Evolutionary conservation across 2,888 invertebrate genomes (phyloP).

Genomic region (Carabus problematicus): DNA sequence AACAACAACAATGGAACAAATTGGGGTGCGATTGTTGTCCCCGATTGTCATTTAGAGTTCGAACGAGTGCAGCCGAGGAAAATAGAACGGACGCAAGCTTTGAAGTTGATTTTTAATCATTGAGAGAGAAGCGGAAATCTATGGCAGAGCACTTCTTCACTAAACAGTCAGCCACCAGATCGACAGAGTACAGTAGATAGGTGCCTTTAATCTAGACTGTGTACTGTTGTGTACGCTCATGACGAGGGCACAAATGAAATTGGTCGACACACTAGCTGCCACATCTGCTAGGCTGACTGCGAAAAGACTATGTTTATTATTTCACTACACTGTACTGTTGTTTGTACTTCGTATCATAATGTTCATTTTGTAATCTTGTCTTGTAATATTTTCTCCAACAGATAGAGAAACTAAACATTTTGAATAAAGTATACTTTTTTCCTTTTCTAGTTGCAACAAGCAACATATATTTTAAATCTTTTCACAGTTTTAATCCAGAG

Average conservation of each 20-base stretch:
- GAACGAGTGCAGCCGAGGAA: slow-evolving; percentile 21
- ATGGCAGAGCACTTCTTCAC: slow-evolving; percentile 16
- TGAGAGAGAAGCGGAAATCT: slow-evolving; percentile 21
- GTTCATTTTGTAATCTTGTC: slow-evolving; percentile 13
- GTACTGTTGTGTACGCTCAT: too few species aligned
- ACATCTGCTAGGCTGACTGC: slow-evolving; percentile 11
- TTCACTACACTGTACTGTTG: not conserved
- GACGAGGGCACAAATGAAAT: slow-evolving; percentile 20
- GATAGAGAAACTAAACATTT: too few species aligned
- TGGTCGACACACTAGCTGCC: slow-evolving; percentile 13
- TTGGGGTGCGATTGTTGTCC: slow-evolving; percentile 45
- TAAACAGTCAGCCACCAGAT: not conserved
- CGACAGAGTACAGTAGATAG: not conserved
- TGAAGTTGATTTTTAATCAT: slow-evolving; percentile 42
- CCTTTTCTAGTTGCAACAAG: too few species aligned
- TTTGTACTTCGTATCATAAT: slow-evolving; percentile 1
- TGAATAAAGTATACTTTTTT: too few species aligned
- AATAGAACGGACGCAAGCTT: slow-evolving; percentile 32
- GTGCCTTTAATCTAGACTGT: not conserved
- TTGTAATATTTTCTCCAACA: too few species aligned
- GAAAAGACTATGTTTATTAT: slow-evolving; percentile 32
- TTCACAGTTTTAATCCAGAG: too few species aligned
- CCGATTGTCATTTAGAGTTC: slow-evolving; percentile 37
- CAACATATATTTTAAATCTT: too few species aligned
- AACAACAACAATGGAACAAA: slow-evolving; percentile 38